Evolutionary conservation across 1,140 invertebrate genomes (phyloP).

Genomic region (Bombus turneri): DNA sequence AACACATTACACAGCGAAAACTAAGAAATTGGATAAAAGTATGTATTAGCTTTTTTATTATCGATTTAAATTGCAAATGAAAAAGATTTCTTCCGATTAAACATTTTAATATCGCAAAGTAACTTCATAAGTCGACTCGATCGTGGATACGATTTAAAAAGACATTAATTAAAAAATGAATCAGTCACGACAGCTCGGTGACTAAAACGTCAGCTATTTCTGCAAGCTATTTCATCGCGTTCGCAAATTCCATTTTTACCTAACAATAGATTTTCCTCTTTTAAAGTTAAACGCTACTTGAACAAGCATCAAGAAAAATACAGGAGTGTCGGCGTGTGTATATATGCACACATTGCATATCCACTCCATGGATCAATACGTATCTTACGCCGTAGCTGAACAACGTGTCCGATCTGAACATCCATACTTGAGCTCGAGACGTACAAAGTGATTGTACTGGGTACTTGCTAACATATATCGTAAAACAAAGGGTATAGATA

Average conservation of each 20-base stretch:
- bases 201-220: neutral
- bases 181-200: neutral
- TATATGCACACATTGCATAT: slow-evolving; percentile 26
- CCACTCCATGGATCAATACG: slow-evolving; percentile 41
- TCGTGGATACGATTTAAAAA: neutral
- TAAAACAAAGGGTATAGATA: slow-evolving; percentile 1
- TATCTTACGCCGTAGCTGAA: slow-evolving; percentile 44
- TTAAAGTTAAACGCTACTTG: slow-evolving; percentile 34
- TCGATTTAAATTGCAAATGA: neutral
- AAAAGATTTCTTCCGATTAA: neutral
- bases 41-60: neutral
- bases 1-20: too few species aligned
- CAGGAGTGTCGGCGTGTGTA: slow-evolving; percentile 13
- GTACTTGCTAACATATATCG: neutral
- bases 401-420: slow-evolving; percentile 37
- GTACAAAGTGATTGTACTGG: slow-evolving; percentile 18
- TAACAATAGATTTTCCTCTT: slow-evolving; percentile 26
- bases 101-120: neutral
- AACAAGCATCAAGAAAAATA: slow-evolving; percentile 42
- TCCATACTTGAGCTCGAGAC: slow-evolving; percentile 32
- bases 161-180: neutral
- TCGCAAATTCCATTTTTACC: neutral
- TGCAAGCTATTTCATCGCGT: neutral
- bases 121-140: neutral
- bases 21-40: neutral